Evolutionary conservation across 2,797 vertebrate genomes (phyloP).

Genomic region (Threskiornis aethiopicus): DNA sequence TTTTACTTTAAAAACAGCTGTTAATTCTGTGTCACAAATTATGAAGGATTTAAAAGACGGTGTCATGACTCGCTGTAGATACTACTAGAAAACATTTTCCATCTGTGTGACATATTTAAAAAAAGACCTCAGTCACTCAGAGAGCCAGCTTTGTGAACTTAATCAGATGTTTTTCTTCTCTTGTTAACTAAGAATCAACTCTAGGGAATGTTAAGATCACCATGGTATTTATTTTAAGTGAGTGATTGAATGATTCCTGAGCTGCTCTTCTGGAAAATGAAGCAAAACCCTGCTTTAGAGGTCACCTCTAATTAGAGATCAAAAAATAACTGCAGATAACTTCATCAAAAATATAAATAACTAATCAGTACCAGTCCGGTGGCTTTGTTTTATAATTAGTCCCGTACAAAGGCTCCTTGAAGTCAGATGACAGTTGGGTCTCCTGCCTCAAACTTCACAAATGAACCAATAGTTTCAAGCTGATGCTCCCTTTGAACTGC

Average conservation of each 20-base stretch:
- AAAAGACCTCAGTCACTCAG: constrained; percentile 34
- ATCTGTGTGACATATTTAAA: constrained; percentile 52
- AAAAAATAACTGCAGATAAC: constrained; percentile 48
- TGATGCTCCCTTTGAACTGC: constrained; percentile 70
- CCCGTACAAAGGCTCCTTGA: constrained; percentile 48
- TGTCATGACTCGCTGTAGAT: constrained; percentile 33
- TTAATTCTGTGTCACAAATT: constrained; percentile 61
- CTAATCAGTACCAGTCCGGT: constrained; percentile 23
- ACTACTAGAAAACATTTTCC: constrained; percentile 69
- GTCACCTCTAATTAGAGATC: constrained; percentile 68
- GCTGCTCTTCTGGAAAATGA: constrained; percentile 36
- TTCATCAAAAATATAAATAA: constrained; percentile 68
- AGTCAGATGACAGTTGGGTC: constrained; percentile 45
- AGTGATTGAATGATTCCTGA: constrained; percentile 32
- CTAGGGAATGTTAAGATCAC: constrained; percentile 14
- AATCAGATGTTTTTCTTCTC: constrained; percentile 13
- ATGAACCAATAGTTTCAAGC: constrained; percentile 51
- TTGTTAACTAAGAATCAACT: constrained; percentile 18
- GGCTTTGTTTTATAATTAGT: constrained; percentile 58
- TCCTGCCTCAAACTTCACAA: constrained; percentile 63
- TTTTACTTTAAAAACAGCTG: constrained; percentile 70
- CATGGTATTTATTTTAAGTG: constrained; percentile 11
- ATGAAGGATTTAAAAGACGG: constrained; percentile 39
- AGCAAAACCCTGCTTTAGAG: constrained; percentile 33
- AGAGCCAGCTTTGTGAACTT: constrained; percentile 22